Evolutionary conservation across 37 sponge, comb jelly and placozoan genomes (phyloP), one percentile per base, ranked within the genome.

Genomic region (Diacarnus erythraeanus): DNA sequence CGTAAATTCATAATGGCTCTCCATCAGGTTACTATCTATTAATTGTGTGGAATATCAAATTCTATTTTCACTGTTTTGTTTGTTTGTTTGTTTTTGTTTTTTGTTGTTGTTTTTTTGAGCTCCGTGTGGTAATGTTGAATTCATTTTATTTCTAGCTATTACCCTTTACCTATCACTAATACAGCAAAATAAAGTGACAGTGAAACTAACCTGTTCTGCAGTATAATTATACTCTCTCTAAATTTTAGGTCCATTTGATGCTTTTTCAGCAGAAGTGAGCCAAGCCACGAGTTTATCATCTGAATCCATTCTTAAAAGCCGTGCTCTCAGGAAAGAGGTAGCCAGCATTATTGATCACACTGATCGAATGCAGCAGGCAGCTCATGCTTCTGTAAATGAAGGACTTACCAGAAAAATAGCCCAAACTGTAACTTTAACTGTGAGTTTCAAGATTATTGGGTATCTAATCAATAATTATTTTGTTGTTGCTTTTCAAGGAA

Each of bases 401-500:
- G 87, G 90, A 8, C 76, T 93, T 22, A 61, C 83, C 37, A 74
- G 86, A 33, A 93, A 93, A 39, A 41, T 93, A 18, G 94, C 89
- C 18, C 72, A 72, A 34, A 93, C 94, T 22, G 76, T 93, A 9
- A 93, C 94, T 27, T 51, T 93, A 42, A 79, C 64, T 75, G 94
- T 93, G 42, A 65, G 66, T 65, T 47, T 15, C 12, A 6, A 47
- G 51, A 6, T 12, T 47, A 47, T 12, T 12, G 12, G 51, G 10
- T 47, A 47, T 6, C 51, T 47, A 47, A 47, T 6, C 51, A 15
- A 12, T 12, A 47, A 15, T 25, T 37, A 33, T 27, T 56, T 51
- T 57, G 54, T 1, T 68, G 22, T 17, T 38, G 38, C 5, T 4
- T 66, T 42, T 54, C 10, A 59, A 93, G 94, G 89, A 93, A 89